Evolutionary conservation across 1,140 invertebrate genomes (phyloP), one percentile per base, ranked within the genome.

Genomic region (Rhopalosiphum padi): DNA sequence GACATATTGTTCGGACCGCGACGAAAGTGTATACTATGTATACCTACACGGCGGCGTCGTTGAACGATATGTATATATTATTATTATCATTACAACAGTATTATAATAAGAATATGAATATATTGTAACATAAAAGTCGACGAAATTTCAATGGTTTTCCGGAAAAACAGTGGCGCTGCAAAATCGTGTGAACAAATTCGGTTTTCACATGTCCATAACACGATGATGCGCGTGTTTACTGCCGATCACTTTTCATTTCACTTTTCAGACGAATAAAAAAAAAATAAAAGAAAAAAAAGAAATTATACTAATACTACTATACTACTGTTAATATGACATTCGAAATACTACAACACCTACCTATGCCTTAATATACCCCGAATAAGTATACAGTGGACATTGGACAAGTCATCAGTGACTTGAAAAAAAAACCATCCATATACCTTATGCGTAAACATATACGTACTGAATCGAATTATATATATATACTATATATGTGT

Each of bases 201-300:
- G 30, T 48, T 87, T 87, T 87, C 86, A 46, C 46, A 30, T 60
- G 53, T 60, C 55, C 60, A n/a, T 46, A 77, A n/a, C 53, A 46
- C 60, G 41, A 91, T 46, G 60, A 87, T 53, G 48, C 68, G 21
- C 43, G 68, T 83, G 68, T 46, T 41, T 91, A n/a, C 82, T 83
- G 11, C 90, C 68, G 68, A 83, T 91, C 90, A 91, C 90, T 91
- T 91, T 91, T 91, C 90, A 91, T 91, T 91, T 91, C 90, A 83
- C 60, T 83, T 91, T 48, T 82, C 86, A 2, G 15, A 35, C 25
- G 15, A 77, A 77, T 30, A n/a, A 68, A n/a, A 15, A 68, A 5
- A 46, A 11, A 41, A 2, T 41, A 41, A 41, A 46, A 46, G 4
- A 86, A 86, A 86, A 86, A 48, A 87, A 87, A 87, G 86, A 87